A percentile compares a stretch with the other conserved stretches of the same genome.
Conservation (phyloP, 2,113 vertebrate species). For the Noturus placidus region DNA sequence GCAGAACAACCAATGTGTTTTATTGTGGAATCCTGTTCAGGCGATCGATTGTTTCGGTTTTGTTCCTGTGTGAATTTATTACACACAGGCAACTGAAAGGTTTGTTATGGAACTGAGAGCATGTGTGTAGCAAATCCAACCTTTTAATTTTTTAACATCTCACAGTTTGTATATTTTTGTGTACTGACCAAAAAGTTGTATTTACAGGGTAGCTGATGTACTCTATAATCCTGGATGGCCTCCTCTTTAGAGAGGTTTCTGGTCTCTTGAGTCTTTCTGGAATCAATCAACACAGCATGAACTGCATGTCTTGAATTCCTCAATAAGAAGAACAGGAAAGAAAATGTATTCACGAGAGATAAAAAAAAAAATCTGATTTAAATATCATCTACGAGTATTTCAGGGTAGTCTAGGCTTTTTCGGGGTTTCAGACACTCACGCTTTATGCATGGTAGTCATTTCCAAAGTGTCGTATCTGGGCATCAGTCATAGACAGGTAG, state of each 20-base stretch:
- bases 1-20: slow-evolving; percentile 2
- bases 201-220: slow-evolving; percentile 16
- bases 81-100: background rate
- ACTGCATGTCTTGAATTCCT: slow-evolving; percentile 14
- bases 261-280: background rate
- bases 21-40: background rate
- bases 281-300: background rate
- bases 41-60: background rate
- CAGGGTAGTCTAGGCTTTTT: slow-evolving; percentile 37
- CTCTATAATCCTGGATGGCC: background rate
- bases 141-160: background rate
- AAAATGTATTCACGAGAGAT: background rate
- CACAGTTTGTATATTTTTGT: background rate
- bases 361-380: slow-evolving; percentile 25
- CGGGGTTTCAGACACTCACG: slow-evolving; percentile 36
- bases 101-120: slow-evolving; percentile 14
- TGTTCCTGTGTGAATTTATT: slow-evolving; percentile 9
- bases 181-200: background rate
- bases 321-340: background rate
- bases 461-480: slow-evolving; percentile 77
- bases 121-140: background rate
- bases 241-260: background rate
- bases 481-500: slow-evolving; percentile 89
- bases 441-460: slow-evolving; percentile 80
- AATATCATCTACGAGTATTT: slow-evolving; percentile 38